Base-by-base conservation (phyloP, 2,888 invertebrate species). In the Athalia circularis region DNA sequence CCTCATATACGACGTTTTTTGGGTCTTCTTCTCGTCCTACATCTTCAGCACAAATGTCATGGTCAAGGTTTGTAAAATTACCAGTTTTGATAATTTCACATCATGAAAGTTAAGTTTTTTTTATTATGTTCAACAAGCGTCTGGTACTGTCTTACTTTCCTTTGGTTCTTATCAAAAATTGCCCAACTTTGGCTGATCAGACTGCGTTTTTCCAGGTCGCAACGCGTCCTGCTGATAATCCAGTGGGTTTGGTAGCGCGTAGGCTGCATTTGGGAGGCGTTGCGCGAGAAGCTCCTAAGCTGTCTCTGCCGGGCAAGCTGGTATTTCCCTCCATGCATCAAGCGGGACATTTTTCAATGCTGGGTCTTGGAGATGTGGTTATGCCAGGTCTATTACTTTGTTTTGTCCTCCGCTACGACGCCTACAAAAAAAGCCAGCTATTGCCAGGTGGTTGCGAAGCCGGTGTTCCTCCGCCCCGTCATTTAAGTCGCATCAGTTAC, bases 1-100 rank as follows among this genome's bases (percentile, higher is more conserved):
- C 84, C 94, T 98, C 80, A 95, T 97, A 79, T 99, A 99, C 90
- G 99, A 99, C 91, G 98, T 99, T 61, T 99, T 99, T 92, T 99
- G 99, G 98, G 98, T 99, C 75, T 99, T 99, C 92, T 99, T 98
- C 92, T 98, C 98, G 3, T 98, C 98, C 0, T 98, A 98, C 90
- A 97, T 99, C 89, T 99, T 99, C 92, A 98, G 97, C 91, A 97
- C 99, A 87, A 99, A 99, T 89, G 99, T 99, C 83, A 99, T 99
- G 99, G 98, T 99, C 83, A 98, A 98, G 92, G 96, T 96, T 91
- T 94, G 94, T 92, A 11, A 72, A 8, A 70, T 50, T 68, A 64
- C 64, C 48, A 59, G 59, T 9, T 64, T 8, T 3, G 11, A 29
- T 7, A 72, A 47, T 15, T 75, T n/a, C 11, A 47, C 29, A 29